These are phyloP conservation scores for Morinoia aosen DNA, from an alignment of 2,888 invertebrate genomes.

Conservation along the genomic window DNA sequence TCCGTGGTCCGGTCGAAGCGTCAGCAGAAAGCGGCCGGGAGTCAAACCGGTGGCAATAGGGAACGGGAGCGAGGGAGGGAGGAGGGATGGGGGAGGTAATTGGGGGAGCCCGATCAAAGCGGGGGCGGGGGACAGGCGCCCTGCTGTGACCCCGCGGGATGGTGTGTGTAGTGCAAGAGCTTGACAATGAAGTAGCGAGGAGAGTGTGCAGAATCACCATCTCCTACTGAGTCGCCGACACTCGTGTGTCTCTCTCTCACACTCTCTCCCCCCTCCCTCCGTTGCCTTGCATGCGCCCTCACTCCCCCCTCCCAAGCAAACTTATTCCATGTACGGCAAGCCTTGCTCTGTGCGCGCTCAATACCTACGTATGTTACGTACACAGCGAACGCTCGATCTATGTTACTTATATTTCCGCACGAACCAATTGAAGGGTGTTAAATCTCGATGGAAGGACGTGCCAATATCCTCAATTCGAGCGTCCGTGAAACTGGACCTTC, in stretches of 20 bases:
- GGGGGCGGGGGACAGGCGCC: constrained; percentile 20
- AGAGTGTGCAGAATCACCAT: constrained; percentile 42
- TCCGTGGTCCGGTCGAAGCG: background rate
- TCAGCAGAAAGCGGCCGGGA: constrained; percentile 2
- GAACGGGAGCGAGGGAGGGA: background rate
- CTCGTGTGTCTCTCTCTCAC: constrained; percentile 27
- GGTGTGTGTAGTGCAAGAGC: constrained; percentile 51
- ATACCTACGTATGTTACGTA: background rate
- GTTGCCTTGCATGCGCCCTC: background rate
- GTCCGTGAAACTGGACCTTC: too few relatives aligned
- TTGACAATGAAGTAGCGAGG: constrained; percentile 50
- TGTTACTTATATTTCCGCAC: background rate
- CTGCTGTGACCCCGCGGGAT: constrained; percentile 50
- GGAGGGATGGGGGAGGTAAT: background rate
- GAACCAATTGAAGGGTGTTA: background rate
- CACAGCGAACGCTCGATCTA: background rate
- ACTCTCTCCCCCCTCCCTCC: background rate
- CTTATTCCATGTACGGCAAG: background rate
- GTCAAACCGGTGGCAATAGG: constrained; percentile 32
- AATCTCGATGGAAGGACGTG: background rate
- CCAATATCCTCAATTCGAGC: too few relatives aligned
- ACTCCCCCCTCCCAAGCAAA: background rate
- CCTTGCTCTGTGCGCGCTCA: background rate
- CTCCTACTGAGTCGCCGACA: constrained; percentile 52
- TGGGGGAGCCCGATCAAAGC: background rate